phyloP scores from a whole-genome alignment of 2,797 vertebrate genomes.

The Hoplostethus mediterraneus region DNA sequence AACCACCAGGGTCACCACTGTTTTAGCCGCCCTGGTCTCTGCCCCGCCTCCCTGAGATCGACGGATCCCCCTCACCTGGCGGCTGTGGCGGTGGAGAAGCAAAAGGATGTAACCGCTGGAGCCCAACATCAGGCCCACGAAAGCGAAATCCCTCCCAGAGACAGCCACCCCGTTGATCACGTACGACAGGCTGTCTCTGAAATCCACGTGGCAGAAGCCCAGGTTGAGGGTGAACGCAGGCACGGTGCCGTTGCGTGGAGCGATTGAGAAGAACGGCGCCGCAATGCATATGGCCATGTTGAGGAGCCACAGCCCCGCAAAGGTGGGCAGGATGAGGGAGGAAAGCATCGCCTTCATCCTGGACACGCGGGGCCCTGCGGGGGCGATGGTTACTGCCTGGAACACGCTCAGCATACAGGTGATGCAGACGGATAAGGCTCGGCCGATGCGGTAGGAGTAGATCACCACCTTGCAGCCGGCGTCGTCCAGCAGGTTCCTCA shows the following conservation, averaged over 20 bases:
- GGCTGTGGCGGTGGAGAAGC: constrained; percentile 82
- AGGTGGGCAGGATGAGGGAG: constrained; percentile 78
- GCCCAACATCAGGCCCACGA: constrained; percentile 85
- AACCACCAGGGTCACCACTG: constrained; percentile 83
- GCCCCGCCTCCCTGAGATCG: constrained; percentile 68
- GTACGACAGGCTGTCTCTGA: constrained; percentile 82
- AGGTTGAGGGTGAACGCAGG: constrained; percentile 86
- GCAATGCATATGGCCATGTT: constrained; percentile 86
- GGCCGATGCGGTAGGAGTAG: constrained; percentile 81
- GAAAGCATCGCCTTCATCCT: constrained; percentile 78
- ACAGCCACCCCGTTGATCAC: constrained; percentile 83
- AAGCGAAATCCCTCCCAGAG: constrained; percentile 83
- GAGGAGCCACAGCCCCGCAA: constrained; percentile 81
- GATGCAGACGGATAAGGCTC: constrained; percentile 85
- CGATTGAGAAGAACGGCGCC: constrained; percentile 82
- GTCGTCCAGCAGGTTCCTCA: constrained; percentile 80
- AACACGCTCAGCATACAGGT: constrained; percentile 88
- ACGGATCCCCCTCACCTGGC: constrained; percentile 70
- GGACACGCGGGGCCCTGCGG: constrained; percentile 65
- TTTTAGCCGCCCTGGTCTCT: constrained; percentile 84
- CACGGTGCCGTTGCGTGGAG: constrained; percentile 82
- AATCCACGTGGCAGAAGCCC: constrained; percentile 86
- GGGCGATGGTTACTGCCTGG: constrained; percentile 82
- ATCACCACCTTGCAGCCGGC: constrained; percentile 85
- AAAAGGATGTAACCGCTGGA: constrained; percentile 86